These are phyloP conservation scores for Tromatobia lineatoria DNA, from an alignment of 2,888 invertebrate genomes.

Conservation along the genomic window DNA sequence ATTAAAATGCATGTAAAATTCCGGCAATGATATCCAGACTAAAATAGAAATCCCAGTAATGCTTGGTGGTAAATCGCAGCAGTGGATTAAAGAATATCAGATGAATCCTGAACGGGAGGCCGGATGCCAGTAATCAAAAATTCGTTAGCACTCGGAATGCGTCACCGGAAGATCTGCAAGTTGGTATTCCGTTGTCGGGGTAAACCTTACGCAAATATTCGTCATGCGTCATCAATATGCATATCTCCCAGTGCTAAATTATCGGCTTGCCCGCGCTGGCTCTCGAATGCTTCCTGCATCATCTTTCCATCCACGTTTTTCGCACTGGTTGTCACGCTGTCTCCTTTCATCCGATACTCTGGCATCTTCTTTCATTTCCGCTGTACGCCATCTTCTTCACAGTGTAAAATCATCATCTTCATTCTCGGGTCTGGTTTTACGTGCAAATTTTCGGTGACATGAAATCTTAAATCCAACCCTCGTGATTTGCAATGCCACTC, in stretches of 20 bases:
- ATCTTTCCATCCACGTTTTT: slow-evolving; percentile 44
- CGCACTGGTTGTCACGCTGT: neutral
- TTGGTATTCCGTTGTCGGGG: slow-evolving; percentile 71
- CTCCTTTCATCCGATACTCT: neutral
- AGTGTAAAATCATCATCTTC: slow-evolving; percentile 22
- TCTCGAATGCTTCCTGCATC: slow-evolving; percentile 28
- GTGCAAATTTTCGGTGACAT: slow-evolving; percentile 27
- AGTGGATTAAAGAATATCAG: slow-evolving; percentile 13
- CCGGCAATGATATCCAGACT: neutral
- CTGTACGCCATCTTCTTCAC: neutral
- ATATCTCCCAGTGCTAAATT: slow-evolving; percentile 72
- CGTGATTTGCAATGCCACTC: slow-evolving; percentile 15
- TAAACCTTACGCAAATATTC: slow-evolving; percentile 73
- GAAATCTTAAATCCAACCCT: slow-evolving; percentile 42
- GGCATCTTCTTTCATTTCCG: slow-evolving; percentile 1
- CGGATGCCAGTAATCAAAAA: slow-evolving; percentile 34
- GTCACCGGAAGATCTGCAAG: slow-evolving; percentile 59
- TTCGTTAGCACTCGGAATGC: slow-evolving; percentile 33
- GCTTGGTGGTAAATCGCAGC: neutral
- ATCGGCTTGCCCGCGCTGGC: slow-evolving; percentile 70
- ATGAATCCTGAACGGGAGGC: slow-evolving; percentile 23
- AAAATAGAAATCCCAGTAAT: neutral
- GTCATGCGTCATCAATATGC: slow-evolving; percentile 77
- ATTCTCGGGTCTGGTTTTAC: slow-evolving; percentile 1
- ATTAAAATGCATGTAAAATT: neutral